Evolutionary conservation across 2,797 vertebrate species (phyloP).

Genomic region (Pipistrellus nathusii): DNA sequence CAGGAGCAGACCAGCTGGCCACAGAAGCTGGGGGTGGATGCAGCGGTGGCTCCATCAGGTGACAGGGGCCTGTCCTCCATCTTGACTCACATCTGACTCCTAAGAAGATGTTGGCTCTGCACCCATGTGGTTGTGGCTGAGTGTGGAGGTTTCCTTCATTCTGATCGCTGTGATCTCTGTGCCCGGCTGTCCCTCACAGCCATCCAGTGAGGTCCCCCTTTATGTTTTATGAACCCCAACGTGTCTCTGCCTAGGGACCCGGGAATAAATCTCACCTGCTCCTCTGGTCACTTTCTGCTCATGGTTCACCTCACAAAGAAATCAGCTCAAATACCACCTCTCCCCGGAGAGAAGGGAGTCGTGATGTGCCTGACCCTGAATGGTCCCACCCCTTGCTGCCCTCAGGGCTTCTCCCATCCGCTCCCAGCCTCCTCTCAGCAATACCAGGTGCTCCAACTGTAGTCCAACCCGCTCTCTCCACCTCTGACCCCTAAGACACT

Average conservation of each 20-base stretch:
- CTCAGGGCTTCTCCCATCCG: not conserved
- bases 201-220: conserved; percentile 34
- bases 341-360: not conserved
- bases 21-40: conserved; percentile 66
- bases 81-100: not conserved
- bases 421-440: not conserved
- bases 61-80: not conserved
- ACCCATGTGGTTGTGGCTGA: not conserved
- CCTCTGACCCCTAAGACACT: not conserved
- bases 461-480: not conserved
- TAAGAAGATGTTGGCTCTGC: not conserved
- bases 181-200: not conserved
- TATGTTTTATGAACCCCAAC: not conserved
- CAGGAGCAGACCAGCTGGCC: conserved; percentile 75
- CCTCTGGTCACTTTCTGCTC: too few relatives aligned
- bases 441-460: rapidly evolving
- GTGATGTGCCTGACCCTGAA: rapidly evolving
- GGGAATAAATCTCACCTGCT: not conserved
- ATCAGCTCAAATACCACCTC: not conserved
- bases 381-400: rapidly evolving
- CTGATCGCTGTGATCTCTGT: conserved; percentile 51
- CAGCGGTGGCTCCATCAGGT: not conserved
- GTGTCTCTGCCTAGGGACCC: not conserved
- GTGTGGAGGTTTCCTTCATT: not conserved
- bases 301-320: not conserved